Conservation (phyloP, 2,888 invertebrate genomes). For the Pteria penguin region DNA sequence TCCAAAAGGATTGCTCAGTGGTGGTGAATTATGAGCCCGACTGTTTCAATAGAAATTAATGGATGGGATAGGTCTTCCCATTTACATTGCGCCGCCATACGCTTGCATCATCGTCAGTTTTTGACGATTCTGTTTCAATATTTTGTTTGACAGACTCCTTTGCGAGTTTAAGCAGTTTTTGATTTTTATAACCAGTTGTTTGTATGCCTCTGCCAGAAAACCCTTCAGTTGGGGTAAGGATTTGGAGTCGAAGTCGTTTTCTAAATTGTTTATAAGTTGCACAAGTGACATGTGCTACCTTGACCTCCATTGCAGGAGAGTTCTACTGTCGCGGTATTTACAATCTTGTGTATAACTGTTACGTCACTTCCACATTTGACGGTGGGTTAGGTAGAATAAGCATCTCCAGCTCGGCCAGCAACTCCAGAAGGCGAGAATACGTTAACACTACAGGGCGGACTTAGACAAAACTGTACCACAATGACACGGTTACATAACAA, state of each 20-base stretch:
- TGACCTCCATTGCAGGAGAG: neutral
- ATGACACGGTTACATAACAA: no score
- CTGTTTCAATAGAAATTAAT: no score
- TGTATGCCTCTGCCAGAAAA: neutral
- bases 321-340: neutral
- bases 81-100: neutral
- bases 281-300: neutral
- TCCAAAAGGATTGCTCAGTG: no score
- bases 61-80: neutral
- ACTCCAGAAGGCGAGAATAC: no score
- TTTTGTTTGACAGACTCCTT: constrained; percentile 1
- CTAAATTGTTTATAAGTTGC: neutral
- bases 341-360: neutral
- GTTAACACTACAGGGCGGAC: no score
- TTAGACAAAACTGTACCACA: no score
- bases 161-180: neutral
- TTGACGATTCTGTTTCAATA: neutral
- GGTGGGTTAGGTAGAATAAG: no score
- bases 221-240: constrained; percentile 3
- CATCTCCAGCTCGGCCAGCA: no score
- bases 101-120: neutral
- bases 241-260: neutral
- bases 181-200: constrained; percentile 4
- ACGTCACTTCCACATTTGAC: no score
- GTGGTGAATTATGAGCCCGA: no score